Conservation (phyloP, 2,888 invertebrate genomes). For the Drosophila neonasuta region DNA sequence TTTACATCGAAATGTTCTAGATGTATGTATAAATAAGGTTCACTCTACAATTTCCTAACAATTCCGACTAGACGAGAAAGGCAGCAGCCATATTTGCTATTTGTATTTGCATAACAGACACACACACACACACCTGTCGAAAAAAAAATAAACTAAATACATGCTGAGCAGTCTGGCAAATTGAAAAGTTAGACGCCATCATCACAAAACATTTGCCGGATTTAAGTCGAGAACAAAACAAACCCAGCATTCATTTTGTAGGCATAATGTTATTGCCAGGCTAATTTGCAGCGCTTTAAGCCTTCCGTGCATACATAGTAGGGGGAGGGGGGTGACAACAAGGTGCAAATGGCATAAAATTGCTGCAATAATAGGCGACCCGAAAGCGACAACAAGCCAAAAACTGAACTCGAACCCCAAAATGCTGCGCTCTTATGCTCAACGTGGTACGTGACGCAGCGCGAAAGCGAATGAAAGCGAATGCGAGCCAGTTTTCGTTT, state of each 20-base stretch:
- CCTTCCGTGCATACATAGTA: not conserved
- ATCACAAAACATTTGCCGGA: conserved; percentile 5
- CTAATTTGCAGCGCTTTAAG: conserved; percentile 44
- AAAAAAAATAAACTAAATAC: conserved; percentile 20
- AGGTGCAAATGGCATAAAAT: conserved; percentile 77
- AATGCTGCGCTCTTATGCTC: conserved; percentile 16
- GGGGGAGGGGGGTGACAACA: conserved; percentile 18
- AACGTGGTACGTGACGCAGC: conserved; percentile 36
- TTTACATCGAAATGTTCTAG: conserved; percentile 10
- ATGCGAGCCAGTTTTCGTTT: conserved; percentile 23
- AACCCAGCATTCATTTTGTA: conserved; percentile 37
- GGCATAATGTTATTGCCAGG: conserved; percentile 58
- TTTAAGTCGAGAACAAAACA: conserved; percentile 34
- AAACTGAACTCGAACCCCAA: conserved; percentile 27
- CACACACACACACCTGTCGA: conserved; percentile 9
- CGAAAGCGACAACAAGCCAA: conserved; percentile 43
- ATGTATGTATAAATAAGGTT: conserved; percentile 1
- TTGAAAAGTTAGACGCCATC: conserved; percentile 66
- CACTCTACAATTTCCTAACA: conserved; percentile 9
- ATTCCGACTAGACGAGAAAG: conserved; percentile 41
- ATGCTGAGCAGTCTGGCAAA: conserved; percentile 40
- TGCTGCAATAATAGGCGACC: conserved; percentile 53
- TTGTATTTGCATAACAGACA: conserved; percentile 49
- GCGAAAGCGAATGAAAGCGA: conserved; percentile 42
- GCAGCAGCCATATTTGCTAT: conserved; percentile 48